Conservation (phyloP, 37 sponge, comb jelly and placozoan species). For the Dysidea cf. avara region DNA sequence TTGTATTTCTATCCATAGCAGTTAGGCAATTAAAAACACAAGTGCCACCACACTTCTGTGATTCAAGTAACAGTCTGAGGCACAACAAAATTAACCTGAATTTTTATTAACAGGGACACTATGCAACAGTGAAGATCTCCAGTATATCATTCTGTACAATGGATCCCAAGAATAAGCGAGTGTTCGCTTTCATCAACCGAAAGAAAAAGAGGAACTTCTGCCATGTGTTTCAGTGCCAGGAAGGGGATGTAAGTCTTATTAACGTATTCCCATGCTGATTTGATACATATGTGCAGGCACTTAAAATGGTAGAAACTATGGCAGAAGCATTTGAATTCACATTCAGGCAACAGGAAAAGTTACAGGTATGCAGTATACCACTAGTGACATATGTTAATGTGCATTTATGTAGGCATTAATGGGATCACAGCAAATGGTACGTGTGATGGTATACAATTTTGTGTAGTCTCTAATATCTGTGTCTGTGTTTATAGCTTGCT, state of each 20-base stretch:
- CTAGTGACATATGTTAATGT: no score
- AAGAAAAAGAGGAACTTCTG: conserved; percentile 82
- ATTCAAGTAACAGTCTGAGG: no score
- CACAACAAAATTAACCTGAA: no score
- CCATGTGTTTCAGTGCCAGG: conserved; percentile 87
- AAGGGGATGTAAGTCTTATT: conserved; percentile 62
- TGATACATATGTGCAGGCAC: conserved; percentile 37
- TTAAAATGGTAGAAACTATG: conserved; percentile 81
- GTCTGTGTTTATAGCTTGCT: no score
- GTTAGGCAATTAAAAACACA: no score
- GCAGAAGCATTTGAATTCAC: conserved; percentile 80
- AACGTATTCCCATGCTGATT: background rate
- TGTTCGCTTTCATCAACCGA: conserved; percentile 89
- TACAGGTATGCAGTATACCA: no score
- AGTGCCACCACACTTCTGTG: no score
- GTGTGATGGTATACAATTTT: no score
- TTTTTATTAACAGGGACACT: conserved; percentile 61
- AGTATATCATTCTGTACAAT: conserved; percentile 90
- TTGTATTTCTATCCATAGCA: no score
- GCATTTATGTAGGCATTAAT: no score
- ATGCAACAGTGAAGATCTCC: conserved; percentile 79
- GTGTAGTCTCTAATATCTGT: no score
- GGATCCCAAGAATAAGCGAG: conserved; percentile 74
- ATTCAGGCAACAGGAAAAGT: conserved; percentile 44
- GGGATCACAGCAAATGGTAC: no score